phyloP scores from a whole-genome alignment of 1,140 invertebrate genomes.

The Holotrichia oblita region DNA sequence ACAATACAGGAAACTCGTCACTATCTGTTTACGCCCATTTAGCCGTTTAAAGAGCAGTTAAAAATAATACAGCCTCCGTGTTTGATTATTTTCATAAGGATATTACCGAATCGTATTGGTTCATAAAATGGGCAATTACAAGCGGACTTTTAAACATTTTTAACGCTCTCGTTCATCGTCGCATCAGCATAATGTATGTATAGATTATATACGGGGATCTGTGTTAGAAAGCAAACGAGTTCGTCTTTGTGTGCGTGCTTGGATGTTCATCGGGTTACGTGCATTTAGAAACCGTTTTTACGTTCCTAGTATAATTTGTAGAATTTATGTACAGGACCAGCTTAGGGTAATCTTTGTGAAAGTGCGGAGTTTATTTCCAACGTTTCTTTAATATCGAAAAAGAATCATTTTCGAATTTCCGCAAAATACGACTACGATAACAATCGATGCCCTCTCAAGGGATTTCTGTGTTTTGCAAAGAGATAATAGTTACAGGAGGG shows the following conservation, averaged over 20 bases:
- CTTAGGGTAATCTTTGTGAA: too few relatives aligned
- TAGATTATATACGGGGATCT: background rate
- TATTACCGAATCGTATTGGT: slow-evolving; percentile 37
- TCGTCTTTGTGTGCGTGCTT: too few relatives aligned
- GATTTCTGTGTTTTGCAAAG: too few relatives aligned
- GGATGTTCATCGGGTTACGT: slow-evolving; percentile 4
- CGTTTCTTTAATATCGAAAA: too few relatives aligned
- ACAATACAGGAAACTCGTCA: slow-evolving; percentile 44
- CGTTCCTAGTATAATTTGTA: background rate
- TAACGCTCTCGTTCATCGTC: slow-evolving; percentile 29
- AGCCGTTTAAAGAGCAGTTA: slow-evolving; percentile 46
- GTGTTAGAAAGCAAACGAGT: background rate
- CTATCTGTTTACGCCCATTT: slow-evolving; percentile 43
- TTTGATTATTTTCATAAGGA: slow-evolving; percentile 45
- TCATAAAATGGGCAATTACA: slow-evolving; percentile 42
- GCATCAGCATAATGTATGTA: slow-evolving; percentile 1
- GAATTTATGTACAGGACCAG: background rate
- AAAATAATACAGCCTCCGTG: slow-evolving; percentile 43
- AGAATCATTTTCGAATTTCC: too few relatives aligned
- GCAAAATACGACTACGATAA: too few relatives aligned
- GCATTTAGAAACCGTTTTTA: background rate
- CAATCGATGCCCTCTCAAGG: too few relatives aligned
- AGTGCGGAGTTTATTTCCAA: too few relatives aligned
- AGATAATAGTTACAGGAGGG: too few relatives aligned
- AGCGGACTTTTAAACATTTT: slow-evolving; percentile 38